A percentile compares a stretch with the other conserved stretches of the same genome.
These are phyloP conservation scores for Beris chalybata DNA, from an alignment of 2,888 invertebrate species.

Conservation along the genomic window DNA sequence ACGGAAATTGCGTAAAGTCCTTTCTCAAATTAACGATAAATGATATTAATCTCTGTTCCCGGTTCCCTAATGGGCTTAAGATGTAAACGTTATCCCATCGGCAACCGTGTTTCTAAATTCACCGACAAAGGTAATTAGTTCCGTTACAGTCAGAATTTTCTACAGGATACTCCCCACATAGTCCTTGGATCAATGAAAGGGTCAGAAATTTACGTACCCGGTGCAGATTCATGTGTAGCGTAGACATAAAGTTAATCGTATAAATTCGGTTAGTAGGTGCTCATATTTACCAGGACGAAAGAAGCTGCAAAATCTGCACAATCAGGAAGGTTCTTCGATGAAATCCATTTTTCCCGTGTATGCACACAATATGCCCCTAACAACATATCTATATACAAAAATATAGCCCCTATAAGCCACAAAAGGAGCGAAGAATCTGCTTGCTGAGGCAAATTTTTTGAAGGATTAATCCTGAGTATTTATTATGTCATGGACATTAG, in stretches of 20 bases:
- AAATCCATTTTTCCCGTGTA: no score
- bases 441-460: neutral
- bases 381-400: no score
- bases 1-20: neutral
- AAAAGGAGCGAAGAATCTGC: neutral
- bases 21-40: conserved; percentile 8
- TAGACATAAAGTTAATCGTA: conserved; percentile 11
- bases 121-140: conserved; percentile 8
- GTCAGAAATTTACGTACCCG: neutral
- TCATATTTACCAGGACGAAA: neutral
- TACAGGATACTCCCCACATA: neutral
- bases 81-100: neutral
- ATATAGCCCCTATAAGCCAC: no score
- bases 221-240: neutral
- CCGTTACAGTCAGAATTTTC: neutral
- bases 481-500: neutral
- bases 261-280: neutral
- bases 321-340: neutral
- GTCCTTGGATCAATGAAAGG: neutral
- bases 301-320: neutral
- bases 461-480: conserved; percentile 3
- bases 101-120: neutral
- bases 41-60: neutral
- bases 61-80: conserved; percentile 4
- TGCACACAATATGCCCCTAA: no score